Conservation (phyloP, 2,113 vertebrate species). For the Papio anubis region DNA sequence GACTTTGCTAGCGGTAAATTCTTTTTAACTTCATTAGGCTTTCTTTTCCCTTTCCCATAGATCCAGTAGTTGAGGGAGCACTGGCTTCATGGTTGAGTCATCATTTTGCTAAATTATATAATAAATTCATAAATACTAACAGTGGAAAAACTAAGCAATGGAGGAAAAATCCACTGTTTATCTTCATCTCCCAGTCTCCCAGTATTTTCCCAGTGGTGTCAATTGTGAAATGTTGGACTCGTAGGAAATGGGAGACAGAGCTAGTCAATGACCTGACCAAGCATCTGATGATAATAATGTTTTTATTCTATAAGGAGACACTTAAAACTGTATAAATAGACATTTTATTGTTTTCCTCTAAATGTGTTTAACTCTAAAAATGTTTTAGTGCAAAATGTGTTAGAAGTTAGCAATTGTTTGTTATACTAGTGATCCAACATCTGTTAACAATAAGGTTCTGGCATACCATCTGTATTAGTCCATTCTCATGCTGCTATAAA, state of each 20-base stretch:
- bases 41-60: background rate
- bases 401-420: slow-evolving; percentile 48
- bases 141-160: background rate
- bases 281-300: background rate
- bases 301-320: background rate
- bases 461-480: background rate
- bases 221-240: background rate
- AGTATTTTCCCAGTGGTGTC: background rate
- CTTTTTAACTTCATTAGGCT: background rate
- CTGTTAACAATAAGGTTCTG: slow-evolving; percentile 46
- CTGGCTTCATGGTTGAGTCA: background rate
- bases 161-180: background rate
- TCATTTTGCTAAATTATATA: background rate
- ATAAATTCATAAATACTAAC: slow-evolving; percentile 1
- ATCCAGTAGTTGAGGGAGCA: background rate
- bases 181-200: background rate
- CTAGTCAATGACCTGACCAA: background rate
- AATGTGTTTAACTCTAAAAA: too few relatives aligned
- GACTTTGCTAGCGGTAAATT: background rate
- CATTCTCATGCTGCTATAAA: too few relatives aligned
- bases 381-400: background rate
- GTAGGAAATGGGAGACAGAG: background rate
- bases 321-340: slow-evolving; percentile 8
- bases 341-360: background rate
- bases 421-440: background rate